A percentile compares a stretch with the other conserved stretches of the same genome.
Conservation (phyloP, 2,113 vertebrate species). For the Cottus gobio region DNA sequence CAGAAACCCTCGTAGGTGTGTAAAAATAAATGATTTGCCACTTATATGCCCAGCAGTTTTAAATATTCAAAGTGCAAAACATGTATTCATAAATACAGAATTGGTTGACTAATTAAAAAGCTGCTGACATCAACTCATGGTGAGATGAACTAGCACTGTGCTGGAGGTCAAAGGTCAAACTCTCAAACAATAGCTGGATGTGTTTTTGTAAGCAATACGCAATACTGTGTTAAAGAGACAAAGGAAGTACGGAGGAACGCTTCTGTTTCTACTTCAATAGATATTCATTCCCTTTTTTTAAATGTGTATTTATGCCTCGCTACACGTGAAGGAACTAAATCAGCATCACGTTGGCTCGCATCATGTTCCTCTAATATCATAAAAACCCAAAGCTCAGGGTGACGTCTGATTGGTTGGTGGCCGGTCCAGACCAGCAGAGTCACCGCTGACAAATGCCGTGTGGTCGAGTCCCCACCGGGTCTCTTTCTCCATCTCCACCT, state of each 20-base stretch:
- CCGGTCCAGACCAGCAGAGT: slow-evolving; percentile 5
- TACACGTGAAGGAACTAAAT: not conserved
- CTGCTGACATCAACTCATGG: too few species aligned
- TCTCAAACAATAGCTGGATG: too few species aligned
- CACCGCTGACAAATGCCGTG: slow-evolving; percentile 27
- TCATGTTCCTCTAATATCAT: not conserved
- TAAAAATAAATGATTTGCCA: too few species aligned
- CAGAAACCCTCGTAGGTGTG: too few species aligned
- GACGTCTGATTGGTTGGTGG: not conserved
- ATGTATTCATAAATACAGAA: too few species aligned
- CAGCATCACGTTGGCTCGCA: not conserved
- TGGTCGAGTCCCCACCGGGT: slow-evolving; percentile 38
- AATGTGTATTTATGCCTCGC: not conserved
- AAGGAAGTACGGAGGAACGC: not conserved
- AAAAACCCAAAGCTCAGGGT: not conserved
- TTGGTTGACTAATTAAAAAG: too few species aligned
- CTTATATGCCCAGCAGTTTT: too few species aligned
- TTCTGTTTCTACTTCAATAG: not conserved
- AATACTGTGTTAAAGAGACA: not conserved
- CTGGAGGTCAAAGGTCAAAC: too few species aligned
- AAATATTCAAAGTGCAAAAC: too few species aligned
- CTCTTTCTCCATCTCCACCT: not conserved
- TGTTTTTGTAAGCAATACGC: too few species aligned
- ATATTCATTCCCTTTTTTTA: not conserved
- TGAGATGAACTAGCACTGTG: too few species aligned